phyloP scores from a whole-genome alignment of 2,113 vertebrate genomes.

The Hypocryptadius cinnamomeus region DNA sequence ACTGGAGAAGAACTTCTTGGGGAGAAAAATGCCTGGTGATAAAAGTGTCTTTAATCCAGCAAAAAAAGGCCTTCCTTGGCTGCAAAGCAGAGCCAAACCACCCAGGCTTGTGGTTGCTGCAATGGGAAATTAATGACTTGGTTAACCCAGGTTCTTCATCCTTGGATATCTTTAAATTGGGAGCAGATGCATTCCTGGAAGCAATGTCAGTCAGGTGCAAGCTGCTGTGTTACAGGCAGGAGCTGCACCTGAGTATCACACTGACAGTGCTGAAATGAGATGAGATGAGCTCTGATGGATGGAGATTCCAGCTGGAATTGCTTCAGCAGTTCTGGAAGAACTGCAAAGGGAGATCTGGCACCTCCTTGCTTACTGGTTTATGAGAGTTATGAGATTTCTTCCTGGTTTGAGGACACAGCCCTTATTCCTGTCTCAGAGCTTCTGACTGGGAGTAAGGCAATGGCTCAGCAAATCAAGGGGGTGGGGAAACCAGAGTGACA shows the following conservation, averaged over 20 bases:
- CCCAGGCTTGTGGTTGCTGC: not conserved
- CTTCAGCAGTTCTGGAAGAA: not conserved
- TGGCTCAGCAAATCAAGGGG: not conserved
- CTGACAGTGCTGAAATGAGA: not conserved
- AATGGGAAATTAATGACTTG: not conserved
- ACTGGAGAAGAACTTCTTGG: not conserved
- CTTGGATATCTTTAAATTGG: not conserved
- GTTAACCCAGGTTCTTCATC: not conserved
- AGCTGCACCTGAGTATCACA: not conserved
- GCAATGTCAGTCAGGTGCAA: not conserved
- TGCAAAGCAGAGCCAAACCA: not conserved
- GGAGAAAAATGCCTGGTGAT: not conserved
- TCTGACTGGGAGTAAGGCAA: not conserved
- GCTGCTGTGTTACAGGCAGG: not conserved
- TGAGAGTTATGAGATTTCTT: not conserved
- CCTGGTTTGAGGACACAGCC: not conserved
- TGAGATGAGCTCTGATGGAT: not conserved
- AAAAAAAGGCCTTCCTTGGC: not conserved
- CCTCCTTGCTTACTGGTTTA: accelerated
- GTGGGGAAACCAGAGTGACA: not conserved
- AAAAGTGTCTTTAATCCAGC: not conserved
- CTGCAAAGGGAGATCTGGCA: not conserved
- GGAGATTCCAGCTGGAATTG: not conserved
- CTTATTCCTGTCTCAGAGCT: not conserved
- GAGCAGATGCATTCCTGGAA: not conserved